Percentiles rank a stretch among this genome's conserved stretches.
phyloP scores from a whole-genome alignment of 2,113 vertebrate genomes.

The Eidolon helvum region DNA sequence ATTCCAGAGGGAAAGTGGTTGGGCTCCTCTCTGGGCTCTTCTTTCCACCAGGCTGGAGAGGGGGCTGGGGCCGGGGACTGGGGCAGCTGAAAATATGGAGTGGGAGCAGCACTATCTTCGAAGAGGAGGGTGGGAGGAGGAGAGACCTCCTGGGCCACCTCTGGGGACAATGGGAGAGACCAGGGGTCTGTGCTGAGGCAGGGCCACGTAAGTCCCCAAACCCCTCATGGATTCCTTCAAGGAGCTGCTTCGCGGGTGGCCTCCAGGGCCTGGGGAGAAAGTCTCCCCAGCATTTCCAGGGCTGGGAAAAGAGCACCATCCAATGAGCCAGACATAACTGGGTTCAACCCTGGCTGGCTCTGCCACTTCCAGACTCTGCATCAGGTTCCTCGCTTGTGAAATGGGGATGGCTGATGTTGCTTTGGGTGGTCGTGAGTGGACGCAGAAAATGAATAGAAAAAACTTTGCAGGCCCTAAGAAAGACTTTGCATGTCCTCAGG shows the following conservation, averaged over 20 bases:
- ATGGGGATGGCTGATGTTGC: not conserved
- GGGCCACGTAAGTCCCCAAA: not conserved
- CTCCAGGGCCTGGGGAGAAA: not conserved
- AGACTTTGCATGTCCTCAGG: not conserved
- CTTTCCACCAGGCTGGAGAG: not conserved
- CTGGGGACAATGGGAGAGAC: not conserved
- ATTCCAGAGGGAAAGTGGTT: constrained; percentile 75
- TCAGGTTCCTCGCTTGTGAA: not conserved
- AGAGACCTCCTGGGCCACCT: not conserved
- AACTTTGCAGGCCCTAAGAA: not conserved
- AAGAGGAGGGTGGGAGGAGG: not conserved
- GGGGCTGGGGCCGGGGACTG: not conserved
- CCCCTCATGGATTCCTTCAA: not conserved
- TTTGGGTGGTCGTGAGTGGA: not conserved
- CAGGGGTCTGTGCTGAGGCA: not conserved
- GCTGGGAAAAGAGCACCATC: not conserved
- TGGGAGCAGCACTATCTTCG: not conserved
- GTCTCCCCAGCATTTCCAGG: not conserved
- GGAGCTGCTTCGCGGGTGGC: not conserved
- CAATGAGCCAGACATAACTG: not conserved
- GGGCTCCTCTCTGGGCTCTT: constrained; percentile 60
- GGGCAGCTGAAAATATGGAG: not conserved
- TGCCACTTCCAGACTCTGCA: not conserved
- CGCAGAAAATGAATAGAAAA: not conserved
- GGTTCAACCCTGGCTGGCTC: not conserved